phyloP scores from a whole-genome alignment of 2,888 invertebrate genomes.

The Psylliodes chrysocephalus region DNA sequence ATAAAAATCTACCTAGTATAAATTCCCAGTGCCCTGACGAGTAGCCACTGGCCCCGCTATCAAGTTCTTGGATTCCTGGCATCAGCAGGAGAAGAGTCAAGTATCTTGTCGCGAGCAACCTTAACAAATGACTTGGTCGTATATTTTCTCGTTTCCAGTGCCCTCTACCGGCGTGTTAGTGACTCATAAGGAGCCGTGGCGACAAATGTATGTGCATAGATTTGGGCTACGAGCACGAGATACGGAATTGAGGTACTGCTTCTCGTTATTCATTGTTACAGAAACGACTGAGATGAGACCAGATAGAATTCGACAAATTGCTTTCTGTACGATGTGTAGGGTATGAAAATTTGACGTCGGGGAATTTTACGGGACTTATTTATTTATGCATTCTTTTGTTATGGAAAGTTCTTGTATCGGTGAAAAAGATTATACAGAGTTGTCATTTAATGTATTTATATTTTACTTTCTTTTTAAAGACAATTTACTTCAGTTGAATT shows the following conservation, averaged over 20 bases:
- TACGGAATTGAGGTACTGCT: slow-evolving; percentile 7
- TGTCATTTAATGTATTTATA: too few species aligned
- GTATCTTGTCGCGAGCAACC: slow-evolving; percentile 40
- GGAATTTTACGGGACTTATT: neutral
- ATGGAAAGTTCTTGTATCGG: neutral
- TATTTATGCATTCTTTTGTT: slow-evolving; percentile 11
- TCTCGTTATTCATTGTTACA: slow-evolving; percentile 35
- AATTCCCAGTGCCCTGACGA: too few species aligned
- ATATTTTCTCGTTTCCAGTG: slow-evolving; percentile 30
- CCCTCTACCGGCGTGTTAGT: slow-evolving; percentile 29
- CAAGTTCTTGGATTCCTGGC: neutral
- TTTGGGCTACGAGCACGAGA: slow-evolving; percentile 7
- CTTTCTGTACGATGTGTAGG: slow-evolving; percentile 11
- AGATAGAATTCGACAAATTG: slow-evolving; percentile 32
- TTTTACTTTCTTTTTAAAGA: too few species aligned
- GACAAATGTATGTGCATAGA: slow-evolving; percentile 42
- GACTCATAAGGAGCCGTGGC: slow-evolving; percentile 30
- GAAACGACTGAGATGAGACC: slow-evolving; percentile 8
- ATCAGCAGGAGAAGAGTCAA: slow-evolving; percentile 28
- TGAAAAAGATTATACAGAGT: too few species aligned
- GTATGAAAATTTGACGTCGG: slow-evolving; percentile 22
- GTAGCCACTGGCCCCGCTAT: neutral
- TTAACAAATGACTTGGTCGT: slow-evolving; percentile 36
- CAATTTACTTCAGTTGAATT: too few species aligned
- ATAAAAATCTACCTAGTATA: too few species aligned